Conservation (phyloP, 2,113 vertebrate species). For the Manacus vitellinus region DNA sequence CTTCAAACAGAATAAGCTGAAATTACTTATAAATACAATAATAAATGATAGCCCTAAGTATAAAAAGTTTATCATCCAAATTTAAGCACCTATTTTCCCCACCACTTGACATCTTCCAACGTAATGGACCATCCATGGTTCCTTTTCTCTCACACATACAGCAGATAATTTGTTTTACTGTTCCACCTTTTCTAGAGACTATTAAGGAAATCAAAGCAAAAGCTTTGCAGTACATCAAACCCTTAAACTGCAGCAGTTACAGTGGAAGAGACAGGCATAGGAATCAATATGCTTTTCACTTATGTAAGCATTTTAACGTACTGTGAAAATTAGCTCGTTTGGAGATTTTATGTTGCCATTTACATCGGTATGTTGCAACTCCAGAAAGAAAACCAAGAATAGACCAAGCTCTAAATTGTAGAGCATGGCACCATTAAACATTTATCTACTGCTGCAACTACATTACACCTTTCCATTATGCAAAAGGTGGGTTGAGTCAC, state of each 20-base stretch:
- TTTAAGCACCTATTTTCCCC: neutral
- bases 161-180: neutral
- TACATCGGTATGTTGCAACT: neutral
- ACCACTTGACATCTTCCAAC: neutral
- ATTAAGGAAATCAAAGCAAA: constrained; percentile 26
- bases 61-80: neutral
- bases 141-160: neutral
- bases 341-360: neutral
- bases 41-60: neutral
- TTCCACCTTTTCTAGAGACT: neutral
- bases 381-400: neutral
- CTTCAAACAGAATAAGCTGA: neutral
- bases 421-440: neutral
- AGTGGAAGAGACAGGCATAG: neutral
- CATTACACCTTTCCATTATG: neutral
- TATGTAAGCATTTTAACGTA: neutral
- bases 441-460: neutral
- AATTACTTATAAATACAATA: too few relatives aligned
- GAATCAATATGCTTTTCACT: neutral
- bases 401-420: neutral
- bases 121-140: neutral
- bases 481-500: neutral
- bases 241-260: neutral
- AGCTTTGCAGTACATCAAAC: neutral
- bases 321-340: neutral